Evolutionary conservation across 2,113 vertebrate species (phyloP), one percentile per base, ranked within the genome.

Genomic region (Aythya baeri): DNA sequence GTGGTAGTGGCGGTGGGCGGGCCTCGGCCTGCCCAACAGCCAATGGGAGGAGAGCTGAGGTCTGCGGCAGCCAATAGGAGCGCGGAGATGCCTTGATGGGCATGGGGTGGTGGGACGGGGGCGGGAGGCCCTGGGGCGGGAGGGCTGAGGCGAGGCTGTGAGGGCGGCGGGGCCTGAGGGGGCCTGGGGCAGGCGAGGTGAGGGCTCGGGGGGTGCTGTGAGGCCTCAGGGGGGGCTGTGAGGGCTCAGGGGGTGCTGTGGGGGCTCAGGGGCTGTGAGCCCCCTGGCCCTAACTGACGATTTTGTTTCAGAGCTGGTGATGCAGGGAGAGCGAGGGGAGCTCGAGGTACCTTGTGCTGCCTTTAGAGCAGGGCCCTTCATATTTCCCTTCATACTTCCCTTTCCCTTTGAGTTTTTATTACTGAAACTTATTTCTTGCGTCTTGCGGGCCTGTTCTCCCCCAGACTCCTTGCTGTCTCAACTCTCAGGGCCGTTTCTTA

Each of bases 61-160:
- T 5, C 78, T 36, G 14, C 7, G 1, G 7, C 21, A 88, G 76
- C 94, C 93, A 95, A 92, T 96, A 59, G 86, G 20, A 61, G 54
- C 3, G 3, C 2, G 22, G 18, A 2, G 0, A 1, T 41, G 49
- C 58, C 23, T 76, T 93, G 82, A 85, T 57, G 17, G 85, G 17
- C 87, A 44, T 3, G 16, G 23, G 16, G 31, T 4, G 16, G 31
- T 25, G 61, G 26, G 62, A 18, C 25, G 23, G 17, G 36, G 27
- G 36, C 11, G 25, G 88, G 77, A 59, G 76, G 62, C 15, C n/a
- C 2, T 2, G 59, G 1, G 55, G 50, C 5, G 17, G 25, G 50
- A 31, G 26, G 16, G 34, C 34, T 38, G 67, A 13, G 34, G 31
- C 4, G 2, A 29, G 27, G 22, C 3, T 1, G 3, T 1, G 50